phyloP scores from a whole-genome alignment of 2,888 invertebrate species.

The Chaitophorus viminalis region DNA sequence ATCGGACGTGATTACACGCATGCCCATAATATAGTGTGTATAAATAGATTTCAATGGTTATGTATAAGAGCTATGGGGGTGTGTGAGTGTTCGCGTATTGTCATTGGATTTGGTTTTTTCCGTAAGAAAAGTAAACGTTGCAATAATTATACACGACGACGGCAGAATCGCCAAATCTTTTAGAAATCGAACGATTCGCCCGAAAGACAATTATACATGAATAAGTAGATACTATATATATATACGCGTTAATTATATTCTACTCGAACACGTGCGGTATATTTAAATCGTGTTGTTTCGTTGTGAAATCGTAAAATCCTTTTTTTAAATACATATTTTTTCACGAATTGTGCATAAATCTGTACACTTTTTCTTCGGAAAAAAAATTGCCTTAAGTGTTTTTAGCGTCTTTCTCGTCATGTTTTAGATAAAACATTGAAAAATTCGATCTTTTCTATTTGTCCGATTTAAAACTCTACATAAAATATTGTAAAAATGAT shows the following conservation, averaged over 20 bases:
- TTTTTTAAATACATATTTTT: background rate
- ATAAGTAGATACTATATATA: no score
- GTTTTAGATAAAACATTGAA: background rate
- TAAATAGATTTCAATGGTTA: background rate
- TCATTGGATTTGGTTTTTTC: background rate
- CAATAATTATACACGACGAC: background rate
- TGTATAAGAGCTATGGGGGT: background rate
- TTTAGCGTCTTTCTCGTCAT: background rate
- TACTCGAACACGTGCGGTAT: background rate
- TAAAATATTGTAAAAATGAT: background rate
- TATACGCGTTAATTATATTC: background rate
- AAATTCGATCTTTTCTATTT: background rate
- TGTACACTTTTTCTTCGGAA: background rate
- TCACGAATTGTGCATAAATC: background rate
- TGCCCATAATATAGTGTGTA: background rate
- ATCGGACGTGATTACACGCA: slow-evolving; percentile 21
- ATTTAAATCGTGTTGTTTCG: background rate
- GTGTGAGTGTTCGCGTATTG: no score
- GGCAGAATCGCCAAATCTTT: slow-evolving; percentile 16
- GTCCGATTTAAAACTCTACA: background rate
- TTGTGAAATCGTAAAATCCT: background rate
- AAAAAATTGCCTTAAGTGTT: no score
- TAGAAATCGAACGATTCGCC: slow-evolving; percentile 13
- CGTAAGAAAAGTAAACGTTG: background rate
- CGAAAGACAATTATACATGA: no score